These are phyloP conservation scores for Stenolophus ochropezus DNA, from an alignment of 2,888 invertebrate species.

Conservation along the genomic window DNA sequence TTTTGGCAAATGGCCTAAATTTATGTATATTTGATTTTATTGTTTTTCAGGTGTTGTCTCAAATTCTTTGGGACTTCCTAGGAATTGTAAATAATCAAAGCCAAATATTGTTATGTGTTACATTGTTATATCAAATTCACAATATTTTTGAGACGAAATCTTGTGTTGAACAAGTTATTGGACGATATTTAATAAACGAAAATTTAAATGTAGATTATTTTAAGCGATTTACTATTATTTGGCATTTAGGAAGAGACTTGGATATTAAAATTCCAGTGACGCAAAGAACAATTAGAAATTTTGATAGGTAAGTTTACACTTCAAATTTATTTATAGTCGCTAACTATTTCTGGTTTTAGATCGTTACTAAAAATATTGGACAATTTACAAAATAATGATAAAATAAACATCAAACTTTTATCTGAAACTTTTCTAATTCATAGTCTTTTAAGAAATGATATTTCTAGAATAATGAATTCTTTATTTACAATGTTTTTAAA, in stretches of 20 bases:
- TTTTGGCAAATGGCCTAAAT: not conserved
- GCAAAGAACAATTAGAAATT: conserved; percentile 74
- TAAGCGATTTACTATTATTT: conserved; percentile 80
- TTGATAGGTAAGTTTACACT: conserved; percentile 79
- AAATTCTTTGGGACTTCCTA: conserved; percentile 83
- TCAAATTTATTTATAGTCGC: too few species aligned
- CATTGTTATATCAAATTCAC: conserved; percentile 86
- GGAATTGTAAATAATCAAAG: conserved; percentile 76
- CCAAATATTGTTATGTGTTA: conserved; percentile 79
- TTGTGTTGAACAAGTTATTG: conserved; percentile 84
- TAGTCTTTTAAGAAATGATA: conserved; percentile 84
- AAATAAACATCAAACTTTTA: conserved; percentile 78
- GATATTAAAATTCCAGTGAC: conserved; percentile 73
- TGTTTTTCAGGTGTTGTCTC: conserved; percentile 76
- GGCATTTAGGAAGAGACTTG: conserved; percentile 86
- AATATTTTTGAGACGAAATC: conserved; percentile 77
- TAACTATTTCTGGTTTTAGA: conserved; percentile 71
- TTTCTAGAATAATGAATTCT: conserved; percentile 86
- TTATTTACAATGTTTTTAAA: conserved; percentile 84
- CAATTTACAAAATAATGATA: conserved; percentile 77
- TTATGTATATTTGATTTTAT: not conserved
- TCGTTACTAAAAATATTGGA: conserved; percentile 84
- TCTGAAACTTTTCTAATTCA: conserved; percentile 86
- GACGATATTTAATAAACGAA: conserved; percentile 73
- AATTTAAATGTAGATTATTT: conserved; percentile 76